Conservation (phyloP, 2,797 vertebrate species). For the Geotrypetes seraphini region DNA sequence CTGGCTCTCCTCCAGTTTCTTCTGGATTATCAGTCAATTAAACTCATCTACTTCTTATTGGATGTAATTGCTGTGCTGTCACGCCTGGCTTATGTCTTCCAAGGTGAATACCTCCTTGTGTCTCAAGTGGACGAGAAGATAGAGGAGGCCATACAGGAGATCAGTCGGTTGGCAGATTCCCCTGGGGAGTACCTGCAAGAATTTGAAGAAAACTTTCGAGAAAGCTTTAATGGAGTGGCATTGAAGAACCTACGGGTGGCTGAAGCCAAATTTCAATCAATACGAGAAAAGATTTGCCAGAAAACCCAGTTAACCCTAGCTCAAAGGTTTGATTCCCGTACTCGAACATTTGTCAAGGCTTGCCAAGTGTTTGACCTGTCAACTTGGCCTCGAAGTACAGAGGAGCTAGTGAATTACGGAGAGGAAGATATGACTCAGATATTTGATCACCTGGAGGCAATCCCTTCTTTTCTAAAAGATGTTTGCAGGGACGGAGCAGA, state of each 20-base stretch:
- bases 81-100: constrained; percentile 82
- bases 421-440: constrained; percentile 85
- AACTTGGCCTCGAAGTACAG: constrained; percentile 73
- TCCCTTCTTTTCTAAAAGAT: constrained; percentile 64
- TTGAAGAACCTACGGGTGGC: constrained; percentile 89
- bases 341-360: constrained; percentile 76
- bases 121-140: constrained; percentile 84
- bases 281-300: constrained; percentile 92
- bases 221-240: constrained; percentile 90
- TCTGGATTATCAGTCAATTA: constrained; percentile 90
- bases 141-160: constrained; percentile 84
- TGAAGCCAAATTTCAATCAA: constrained; percentile 93
- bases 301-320: constrained; percentile 81
- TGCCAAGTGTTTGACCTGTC: constrained; percentile 83
- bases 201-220: constrained; percentile 89
- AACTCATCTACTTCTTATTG: constrained; percentile 93
- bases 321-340: constrained; percentile 77
- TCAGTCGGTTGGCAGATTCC: constrained; percentile 77
- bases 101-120: constrained; percentile 81
- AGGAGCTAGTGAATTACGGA: constrained; percentile 77
- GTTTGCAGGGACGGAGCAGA: constrained; percentile 59
- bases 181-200: constrained; percentile 90
- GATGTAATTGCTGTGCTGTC: constrained; percentile 87
- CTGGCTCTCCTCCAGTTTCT: constrained; percentile 89
- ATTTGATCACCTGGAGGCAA: constrained; percentile 72